Conservation (phyloP, 2,113 vertebrate genomes). For the Carettochelys insculpta region DNA sequence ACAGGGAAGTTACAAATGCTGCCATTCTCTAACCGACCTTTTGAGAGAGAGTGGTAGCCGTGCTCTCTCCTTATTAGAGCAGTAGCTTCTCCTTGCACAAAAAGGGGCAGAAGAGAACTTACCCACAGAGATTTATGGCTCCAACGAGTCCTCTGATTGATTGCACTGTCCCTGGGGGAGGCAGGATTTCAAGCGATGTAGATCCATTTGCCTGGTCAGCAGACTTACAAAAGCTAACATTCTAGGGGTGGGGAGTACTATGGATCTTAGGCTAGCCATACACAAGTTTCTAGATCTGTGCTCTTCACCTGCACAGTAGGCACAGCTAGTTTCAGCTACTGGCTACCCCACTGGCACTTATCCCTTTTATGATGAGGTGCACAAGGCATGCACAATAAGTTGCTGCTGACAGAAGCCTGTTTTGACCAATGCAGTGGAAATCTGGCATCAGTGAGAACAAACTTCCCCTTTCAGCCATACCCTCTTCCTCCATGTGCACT, state of each 20-base stretch:
- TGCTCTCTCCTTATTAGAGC: not conserved
- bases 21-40: slow-evolving; percentile 8
- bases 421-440: not conserved
- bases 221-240: not conserved
- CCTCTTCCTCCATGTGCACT: not conserved
- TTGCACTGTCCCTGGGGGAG: not conserved
- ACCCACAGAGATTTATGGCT: slow-evolving; percentile 54
- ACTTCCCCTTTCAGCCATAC: not conserved
- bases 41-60: slow-evolving; percentile 22
- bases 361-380: not conserved
- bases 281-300: not conserved
- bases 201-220: not conserved
- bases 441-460: not conserved
- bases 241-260: not conserved
- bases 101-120: slow-evolving; percentile 26
- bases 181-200: not conserved
- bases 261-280: not conserved
- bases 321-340: not conserved
- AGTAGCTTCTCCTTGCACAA: slow-evolving; percentile 29
- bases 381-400: not conserved
- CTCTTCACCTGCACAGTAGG: not conserved
- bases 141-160: not conserved
- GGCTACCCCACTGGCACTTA: not conserved
- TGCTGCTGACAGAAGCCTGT: not conserved
- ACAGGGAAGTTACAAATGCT: slow-evolving; percentile 27